Conservation (phyloP, 2,888 invertebrate species). For the Drosophila rubida region DNA sequence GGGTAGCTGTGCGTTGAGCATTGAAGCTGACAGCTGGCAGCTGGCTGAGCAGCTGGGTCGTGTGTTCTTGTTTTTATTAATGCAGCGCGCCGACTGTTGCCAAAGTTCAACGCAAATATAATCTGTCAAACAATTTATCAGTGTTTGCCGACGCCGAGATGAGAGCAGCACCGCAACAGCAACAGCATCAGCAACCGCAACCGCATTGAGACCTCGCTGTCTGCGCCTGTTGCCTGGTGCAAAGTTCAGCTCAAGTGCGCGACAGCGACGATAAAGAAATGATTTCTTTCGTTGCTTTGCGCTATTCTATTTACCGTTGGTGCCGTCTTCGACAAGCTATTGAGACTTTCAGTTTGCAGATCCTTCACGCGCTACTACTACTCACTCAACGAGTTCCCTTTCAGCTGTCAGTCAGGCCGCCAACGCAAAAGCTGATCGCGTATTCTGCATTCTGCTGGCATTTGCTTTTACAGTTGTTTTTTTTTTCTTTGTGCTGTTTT, state of each 20-base stretch:
- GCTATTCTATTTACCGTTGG: too few relatives aligned
- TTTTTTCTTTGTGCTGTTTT: not conserved
- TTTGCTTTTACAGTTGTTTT: too few relatives aligned
- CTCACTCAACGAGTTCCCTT: too few relatives aligned
- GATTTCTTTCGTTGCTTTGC: too few relatives aligned
- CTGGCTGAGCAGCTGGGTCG: slow-evolving; percentile 38
- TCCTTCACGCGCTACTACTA: slow-evolving; percentile 37
- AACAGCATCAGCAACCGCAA: slow-evolving; percentile 1
- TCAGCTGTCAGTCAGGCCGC: slow-evolving; percentile 12
- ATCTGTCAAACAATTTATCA: slow-evolving; percentile 81
- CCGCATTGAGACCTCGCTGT: slow-evolving; percentile 61
- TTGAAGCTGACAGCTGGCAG: too few relatives aligned
- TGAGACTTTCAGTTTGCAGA: slow-evolving; percentile 50
- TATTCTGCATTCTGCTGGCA: too few relatives aligned
- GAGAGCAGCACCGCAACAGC: slow-evolving; percentile 28
- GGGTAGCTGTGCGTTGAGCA: not conserved
- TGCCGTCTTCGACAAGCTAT: not conserved
- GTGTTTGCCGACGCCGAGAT: slow-evolving; percentile 70
- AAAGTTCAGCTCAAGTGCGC: slow-evolving; percentile 56
- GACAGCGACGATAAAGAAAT: slow-evolving; percentile 56
- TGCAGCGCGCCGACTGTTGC: slow-evolving; percentile 59
- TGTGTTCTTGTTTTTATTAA: slow-evolving; percentile 60
- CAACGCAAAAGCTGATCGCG: too few relatives aligned
- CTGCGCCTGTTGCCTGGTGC: slow-evolving; percentile 54
- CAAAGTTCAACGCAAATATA: slow-evolving; percentile 80